These are phyloP conservation scores for Apis cerana DNA, from an alignment of 1,140 invertebrate species.

Conservation along the genomic window DNA sequence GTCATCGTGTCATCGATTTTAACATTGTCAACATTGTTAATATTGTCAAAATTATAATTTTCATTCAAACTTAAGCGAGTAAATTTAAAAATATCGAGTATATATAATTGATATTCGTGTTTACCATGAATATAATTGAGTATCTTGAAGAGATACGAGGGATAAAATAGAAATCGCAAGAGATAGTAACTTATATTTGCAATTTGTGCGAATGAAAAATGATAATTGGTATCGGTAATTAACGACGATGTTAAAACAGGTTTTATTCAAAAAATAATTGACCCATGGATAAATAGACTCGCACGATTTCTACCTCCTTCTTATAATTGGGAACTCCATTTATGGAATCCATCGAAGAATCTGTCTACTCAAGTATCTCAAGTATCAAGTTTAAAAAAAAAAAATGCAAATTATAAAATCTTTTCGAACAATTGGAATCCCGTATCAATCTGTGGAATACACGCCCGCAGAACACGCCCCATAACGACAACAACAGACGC, in stretches of 20 bases:
- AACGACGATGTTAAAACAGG: not conserved
- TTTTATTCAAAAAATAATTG: too few relatives aligned
- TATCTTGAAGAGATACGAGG: not conserved
- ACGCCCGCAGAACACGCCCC: not conserved
- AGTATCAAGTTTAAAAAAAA: too few relatives aligned
- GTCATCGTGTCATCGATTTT: conserved; percentile 11
- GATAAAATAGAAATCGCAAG: not conserved
- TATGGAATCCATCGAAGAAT: too few relatives aligned
- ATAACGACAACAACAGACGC: not conserved
- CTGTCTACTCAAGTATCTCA: too few relatives aligned
- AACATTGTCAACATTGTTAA: not conserved
- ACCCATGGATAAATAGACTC: too few relatives aligned
- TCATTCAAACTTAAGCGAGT: not conserved
- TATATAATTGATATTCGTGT: too few relatives aligned
- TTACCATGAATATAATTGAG: not conserved
- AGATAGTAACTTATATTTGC: not conserved
- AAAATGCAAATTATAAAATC: too few relatives aligned
- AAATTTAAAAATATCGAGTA: too few relatives aligned
- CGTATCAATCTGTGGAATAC: not conserved
- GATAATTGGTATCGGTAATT: not conserved
- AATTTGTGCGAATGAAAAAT: too few relatives aligned
- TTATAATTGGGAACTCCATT: too few relatives aligned
- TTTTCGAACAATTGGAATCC: too few relatives aligned
- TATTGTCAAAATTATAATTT: not conserved
- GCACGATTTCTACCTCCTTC: too few relatives aligned